Evolutionary conservation across 2,797 vertebrate genomes (phyloP).

Genomic region (Pseudotriccus pelzelni): DNA sequence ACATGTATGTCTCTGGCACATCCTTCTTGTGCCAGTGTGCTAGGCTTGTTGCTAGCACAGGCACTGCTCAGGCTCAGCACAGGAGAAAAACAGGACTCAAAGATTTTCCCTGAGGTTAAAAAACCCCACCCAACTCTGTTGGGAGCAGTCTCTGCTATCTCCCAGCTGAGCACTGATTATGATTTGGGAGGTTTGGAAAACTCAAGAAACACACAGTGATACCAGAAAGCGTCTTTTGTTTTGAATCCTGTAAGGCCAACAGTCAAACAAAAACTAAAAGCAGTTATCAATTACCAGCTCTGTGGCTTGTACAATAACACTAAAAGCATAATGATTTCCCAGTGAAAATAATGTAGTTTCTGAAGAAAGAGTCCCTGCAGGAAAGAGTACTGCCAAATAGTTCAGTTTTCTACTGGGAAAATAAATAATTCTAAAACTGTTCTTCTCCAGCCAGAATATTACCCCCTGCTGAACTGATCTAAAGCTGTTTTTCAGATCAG

Average conservation of each 20-base stretch:
- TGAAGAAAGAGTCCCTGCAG: neutral
- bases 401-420: constrained; percentile 5
- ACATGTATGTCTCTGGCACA: rapidly evolving
- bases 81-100: neutral
- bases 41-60: neutral
- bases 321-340: neutral
- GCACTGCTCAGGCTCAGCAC: neutral
- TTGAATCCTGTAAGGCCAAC: neutral
- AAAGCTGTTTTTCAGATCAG: constrained; percentile 28
- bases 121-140: neutral
- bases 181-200: neutral
- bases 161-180: neutral
- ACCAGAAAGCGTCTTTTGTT: neutral
- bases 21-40: neutral
- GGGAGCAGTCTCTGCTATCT: neutral
- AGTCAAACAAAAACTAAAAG: neutral
- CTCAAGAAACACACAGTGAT: neutral
- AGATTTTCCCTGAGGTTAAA: neutral
- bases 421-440: constrained; percentile 6
- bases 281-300: neutral
- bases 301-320: neutral
- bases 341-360: neutral
- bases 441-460: neutral
- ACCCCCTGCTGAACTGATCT: neutral
- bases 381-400: constrained; percentile 24